These are phyloP conservation scores for Amblyjoppa fuscipennis DNA, from an alignment of 2,888 invertebrate species.

Conservation along the genomic window DNA sequence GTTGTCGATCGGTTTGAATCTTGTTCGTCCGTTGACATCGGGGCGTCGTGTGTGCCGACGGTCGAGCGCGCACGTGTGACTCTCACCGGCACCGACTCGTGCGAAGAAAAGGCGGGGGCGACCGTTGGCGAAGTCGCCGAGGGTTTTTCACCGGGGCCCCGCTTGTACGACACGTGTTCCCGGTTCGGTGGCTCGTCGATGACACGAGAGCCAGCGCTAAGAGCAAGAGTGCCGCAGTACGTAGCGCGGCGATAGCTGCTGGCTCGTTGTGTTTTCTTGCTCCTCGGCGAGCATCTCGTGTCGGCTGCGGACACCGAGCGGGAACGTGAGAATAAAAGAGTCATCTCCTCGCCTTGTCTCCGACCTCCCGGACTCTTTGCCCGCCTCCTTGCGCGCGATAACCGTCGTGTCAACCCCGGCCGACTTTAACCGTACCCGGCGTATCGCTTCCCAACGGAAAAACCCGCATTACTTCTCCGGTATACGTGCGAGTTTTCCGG, in stretches of 20 bases:
- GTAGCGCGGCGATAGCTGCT: slow-evolving; percentile 3
- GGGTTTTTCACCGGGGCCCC: slow-evolving; percentile 55
- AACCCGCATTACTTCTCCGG: slow-evolving; percentile 25
- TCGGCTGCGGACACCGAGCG: slow-evolving; percentile 18
- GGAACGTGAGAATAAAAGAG: slow-evolving; percentile 62
- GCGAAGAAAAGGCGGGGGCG: slow-evolving; percentile 44
- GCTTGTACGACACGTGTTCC: slow-evolving; percentile 66
- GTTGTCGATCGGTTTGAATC: neutral
- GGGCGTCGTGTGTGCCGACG: neutral
- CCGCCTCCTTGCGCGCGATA: slow-evolving; percentile 53
- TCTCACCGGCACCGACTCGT: neutral
- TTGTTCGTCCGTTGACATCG: neutral
- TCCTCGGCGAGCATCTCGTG: neutral
- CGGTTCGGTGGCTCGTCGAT: slow-evolving; percentile 53
- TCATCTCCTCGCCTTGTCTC: slow-evolving; percentile 43
- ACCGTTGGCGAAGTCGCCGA: slow-evolving; percentile 24
- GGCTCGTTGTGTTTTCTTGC: slow-evolving; percentile 36
- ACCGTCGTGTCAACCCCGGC: slow-evolving; percentile 26
- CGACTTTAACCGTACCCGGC: neutral
- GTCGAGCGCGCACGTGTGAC: slow-evolving; percentile 5
- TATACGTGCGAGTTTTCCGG: neutral
- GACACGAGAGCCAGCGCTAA: slow-evolving; percentile 29
- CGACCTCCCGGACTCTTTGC: slow-evolving; percentile 68
- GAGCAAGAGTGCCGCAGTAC: slow-evolving; percentile 22
- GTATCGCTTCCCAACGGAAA: slow-evolving; percentile 30